These are phyloP conservation scores for Myotis brandtii DNA, from an alignment of 2,113 vertebrate genomes.

Conservation along the genomic window DNA sequence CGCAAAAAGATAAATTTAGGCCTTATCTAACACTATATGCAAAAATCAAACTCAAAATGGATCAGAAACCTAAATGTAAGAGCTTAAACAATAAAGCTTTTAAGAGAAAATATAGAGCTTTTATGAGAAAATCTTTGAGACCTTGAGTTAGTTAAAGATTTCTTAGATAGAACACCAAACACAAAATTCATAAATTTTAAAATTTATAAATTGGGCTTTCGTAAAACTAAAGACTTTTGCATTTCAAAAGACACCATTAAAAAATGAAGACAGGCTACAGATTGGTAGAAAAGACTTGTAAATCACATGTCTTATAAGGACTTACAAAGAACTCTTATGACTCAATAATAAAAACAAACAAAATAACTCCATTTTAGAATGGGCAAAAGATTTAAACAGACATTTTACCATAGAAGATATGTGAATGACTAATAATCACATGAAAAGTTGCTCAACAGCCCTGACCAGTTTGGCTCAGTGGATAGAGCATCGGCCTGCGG, in stretches of 20 bases:
- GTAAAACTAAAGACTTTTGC: slow-evolving; percentile 22
- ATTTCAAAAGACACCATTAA: slow-evolving; percentile 24
- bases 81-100: not conserved
- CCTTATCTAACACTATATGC: not conserved
- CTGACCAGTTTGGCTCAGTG: too few relatives aligned
- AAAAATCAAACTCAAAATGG: slow-evolving; percentile 51
- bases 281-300: slow-evolving; percentile 36
- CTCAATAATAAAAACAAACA: not conserved
- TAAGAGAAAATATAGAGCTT: slow-evolving; percentile 20
- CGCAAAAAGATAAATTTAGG: slow-evolving; percentile 8
- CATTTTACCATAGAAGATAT: not conserved
- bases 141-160: not conserved
- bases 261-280: not conserved
- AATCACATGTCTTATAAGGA: slow-evolving; percentile 8
- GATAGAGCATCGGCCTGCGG: too few relatives aligned
- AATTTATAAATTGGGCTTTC: slow-evolving; percentile 2
- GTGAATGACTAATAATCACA: not conserved
- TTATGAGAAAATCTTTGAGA: slow-evolving; percentile 8
- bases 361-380: slow-evolving; percentile 18
- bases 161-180: slow-evolving; percentile 36
- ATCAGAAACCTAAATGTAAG: slow-evolving; percentile 24
- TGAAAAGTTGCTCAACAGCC: not conserved
- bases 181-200: slow-evolving; percentile 8
- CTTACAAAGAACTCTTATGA: slow-evolving; percentile 12
- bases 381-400: slow-evolving; percentile 12